Base-by-base conservation (phyloP, 2,797 vertebrate species). In the Arnoldichthys spilopterus region DNA sequence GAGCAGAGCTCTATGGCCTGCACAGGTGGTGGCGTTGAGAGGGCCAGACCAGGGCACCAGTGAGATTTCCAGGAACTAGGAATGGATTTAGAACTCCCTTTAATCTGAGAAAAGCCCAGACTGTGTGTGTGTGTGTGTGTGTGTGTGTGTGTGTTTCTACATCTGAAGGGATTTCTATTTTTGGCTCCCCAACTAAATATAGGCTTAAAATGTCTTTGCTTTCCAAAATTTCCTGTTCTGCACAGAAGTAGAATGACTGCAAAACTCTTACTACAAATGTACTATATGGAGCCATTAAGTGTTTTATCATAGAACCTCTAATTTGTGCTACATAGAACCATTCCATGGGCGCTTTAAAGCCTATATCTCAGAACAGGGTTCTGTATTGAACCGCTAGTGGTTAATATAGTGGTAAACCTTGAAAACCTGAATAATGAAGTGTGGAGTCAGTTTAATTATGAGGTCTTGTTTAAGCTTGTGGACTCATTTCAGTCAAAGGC, bases 51-150 rank as follows among this genome's bases (percentile, higher is more conserved):
- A 84, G 70, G 72, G 59, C 78, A 77, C 26, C 63, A 59, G 63
- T 64, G 78, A 73, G 68, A 78, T 69, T 84, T 86, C 83, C 80
- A 84, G 76, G 80, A 86, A 86, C 58, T 78, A 54, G 54, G 62
- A 77, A 74, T 77, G 74, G 76, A 79, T 73, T 82, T 81, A 80
- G 40, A 43, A 53, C 67, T 83, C 71, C 49, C 69, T 83, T 30
- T 82, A 79, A 83, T 81, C 76, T 78, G 63, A 68, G 73, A 80
- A 81, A 83, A 75, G 63, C 9, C 72, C 34, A 76, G 69, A 79
- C 72, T 62, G 75, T 76, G 37, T 58, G 16, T 58, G 61, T 43
- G 64, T 47, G 37, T 64, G 22, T 58, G 61, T 58, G 59, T 24
- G 64, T 47, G 37, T 64, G 22, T 58, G 61, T 43, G 37, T 45